phyloP scores from a whole-genome alignment of 2,797 vertebrate genomes.

The Hydrophis major region DNA sequence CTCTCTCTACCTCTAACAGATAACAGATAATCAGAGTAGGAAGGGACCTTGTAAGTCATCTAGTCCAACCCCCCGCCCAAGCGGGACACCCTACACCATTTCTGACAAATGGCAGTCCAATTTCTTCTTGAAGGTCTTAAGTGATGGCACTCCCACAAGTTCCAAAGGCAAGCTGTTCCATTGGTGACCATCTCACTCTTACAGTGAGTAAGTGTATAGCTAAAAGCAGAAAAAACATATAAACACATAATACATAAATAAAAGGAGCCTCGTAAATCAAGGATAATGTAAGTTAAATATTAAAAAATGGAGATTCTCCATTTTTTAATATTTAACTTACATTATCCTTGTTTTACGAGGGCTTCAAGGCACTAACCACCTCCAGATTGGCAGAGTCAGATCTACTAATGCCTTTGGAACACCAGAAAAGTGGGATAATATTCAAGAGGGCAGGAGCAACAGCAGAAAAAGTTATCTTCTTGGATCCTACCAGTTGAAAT shows the following conservation, averaged over 20 bases:
- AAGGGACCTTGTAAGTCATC: too few species aligned
- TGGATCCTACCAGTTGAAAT: neutral
- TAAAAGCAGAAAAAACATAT: neutral
- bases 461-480: neutral
- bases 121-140: too few species aligned
- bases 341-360: neutral
- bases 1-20: too few species aligned
- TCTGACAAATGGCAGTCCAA: too few species aligned
- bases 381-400: neutral
- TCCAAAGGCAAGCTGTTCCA: too few species aligned
- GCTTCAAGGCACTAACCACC: neutral
- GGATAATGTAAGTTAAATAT: neutral
- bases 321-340: too few species aligned
- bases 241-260: neutral
- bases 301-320: neutral
- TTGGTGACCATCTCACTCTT: neutral
- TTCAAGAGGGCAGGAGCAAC: neutral
- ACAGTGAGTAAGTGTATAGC: neutral
- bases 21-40: too few species aligned
- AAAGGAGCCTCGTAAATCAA: neutral
- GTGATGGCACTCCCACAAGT: too few species aligned
- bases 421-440: neutral
- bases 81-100: too few species aligned
- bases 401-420: neutral
- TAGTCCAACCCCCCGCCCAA: too few species aligned